These are phyloP conservation scores for Tonatia bakeri DNA, from an alignment of 2,113 vertebrate genomes.

Conservation along the genomic window DNA sequence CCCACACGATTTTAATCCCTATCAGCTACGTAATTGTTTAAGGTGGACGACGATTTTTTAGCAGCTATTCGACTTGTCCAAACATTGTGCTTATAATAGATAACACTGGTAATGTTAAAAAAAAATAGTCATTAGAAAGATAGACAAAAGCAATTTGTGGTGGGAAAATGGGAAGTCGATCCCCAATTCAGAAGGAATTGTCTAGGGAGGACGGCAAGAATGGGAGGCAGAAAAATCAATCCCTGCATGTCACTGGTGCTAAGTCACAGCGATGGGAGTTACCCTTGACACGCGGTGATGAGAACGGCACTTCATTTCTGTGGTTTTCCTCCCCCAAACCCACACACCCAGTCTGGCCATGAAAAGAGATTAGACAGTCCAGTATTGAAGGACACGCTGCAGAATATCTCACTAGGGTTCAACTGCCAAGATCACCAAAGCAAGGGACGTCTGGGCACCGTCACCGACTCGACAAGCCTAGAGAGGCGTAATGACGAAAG, in stretches of 20 bases:
- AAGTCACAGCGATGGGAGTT: background rate
- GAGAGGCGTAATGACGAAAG: background rate
- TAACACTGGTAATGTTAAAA: background rate
- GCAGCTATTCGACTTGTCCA: conserved; percentile 4
- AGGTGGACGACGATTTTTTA: background rate
- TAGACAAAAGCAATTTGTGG: conserved; percentile 17
- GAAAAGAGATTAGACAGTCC: background rate
- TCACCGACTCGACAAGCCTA: background rate
- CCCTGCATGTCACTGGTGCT: background rate
- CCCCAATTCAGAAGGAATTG: background rate
- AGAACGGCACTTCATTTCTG: background rate
- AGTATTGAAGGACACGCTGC: background rate
- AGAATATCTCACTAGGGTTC: background rate
- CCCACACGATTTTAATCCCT: background rate
- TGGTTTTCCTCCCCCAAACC: conserved; percentile 8
- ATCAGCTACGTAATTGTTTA: background rate
- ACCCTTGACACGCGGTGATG: background rate
- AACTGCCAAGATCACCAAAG: background rate
- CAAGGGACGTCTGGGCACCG: background rate
- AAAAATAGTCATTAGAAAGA: background rate
- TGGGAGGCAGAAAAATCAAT: background rate
- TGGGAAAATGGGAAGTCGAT: background rate
- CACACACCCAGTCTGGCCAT: background rate
- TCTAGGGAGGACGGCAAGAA: background rate
- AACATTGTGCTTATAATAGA: background rate